Conservation (phyloP, 2,113 vertebrate species). For the Hepsetus odoe region DNA sequence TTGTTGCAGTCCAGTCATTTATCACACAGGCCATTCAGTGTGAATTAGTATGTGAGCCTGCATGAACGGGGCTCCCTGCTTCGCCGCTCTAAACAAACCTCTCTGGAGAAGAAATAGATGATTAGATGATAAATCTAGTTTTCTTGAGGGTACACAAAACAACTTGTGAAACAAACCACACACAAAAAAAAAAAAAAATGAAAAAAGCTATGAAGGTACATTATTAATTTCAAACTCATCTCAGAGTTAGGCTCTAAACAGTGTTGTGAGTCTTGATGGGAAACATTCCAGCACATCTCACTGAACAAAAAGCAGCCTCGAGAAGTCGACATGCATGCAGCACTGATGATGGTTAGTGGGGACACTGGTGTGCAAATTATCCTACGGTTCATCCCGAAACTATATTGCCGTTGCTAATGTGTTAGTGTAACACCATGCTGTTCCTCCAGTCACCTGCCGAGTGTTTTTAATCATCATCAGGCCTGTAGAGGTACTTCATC, state of each 20-base stretch:
- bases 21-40: slow-evolving; percentile 35
- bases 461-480: slow-evolving; percentile 89
- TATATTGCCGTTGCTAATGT: background rate
- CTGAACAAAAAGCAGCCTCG: background rate
- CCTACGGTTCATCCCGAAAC: slow-evolving; percentile 8
- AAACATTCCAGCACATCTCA: background rate
- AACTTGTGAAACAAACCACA: slow-evolving; percentile 19
- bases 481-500: slow-evolving; percentile 98
- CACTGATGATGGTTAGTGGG: slow-evolving; percentile 25
- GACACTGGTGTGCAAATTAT: slow-evolving; percentile 8
- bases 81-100: slow-evolving; percentile 28
- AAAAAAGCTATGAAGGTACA: background rate
- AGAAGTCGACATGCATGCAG: slow-evolving; percentile 35
- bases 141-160: slow-evolving; percentile 34
- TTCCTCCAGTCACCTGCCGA: slow-evolving; percentile 65
- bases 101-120: slow-evolving; percentile 36
- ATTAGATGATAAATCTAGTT: slow-evolving; percentile 36
- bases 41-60: slow-evolving; percentile 33
- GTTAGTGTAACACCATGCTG: slow-evolving; percentile 69
- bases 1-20: slow-evolving; percentile 32
- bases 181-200: background rate
- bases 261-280: background rate
- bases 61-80: slow-evolving; percentile 31
- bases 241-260: slow-evolving; percentile 10
- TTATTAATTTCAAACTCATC: slow-evolving; percentile 28